Evolutionary conservation across 2,888 invertebrate species (phyloP), one percentile per base, ranked within the genome.

Genomic region (Oxytorus armatus): DNA sequence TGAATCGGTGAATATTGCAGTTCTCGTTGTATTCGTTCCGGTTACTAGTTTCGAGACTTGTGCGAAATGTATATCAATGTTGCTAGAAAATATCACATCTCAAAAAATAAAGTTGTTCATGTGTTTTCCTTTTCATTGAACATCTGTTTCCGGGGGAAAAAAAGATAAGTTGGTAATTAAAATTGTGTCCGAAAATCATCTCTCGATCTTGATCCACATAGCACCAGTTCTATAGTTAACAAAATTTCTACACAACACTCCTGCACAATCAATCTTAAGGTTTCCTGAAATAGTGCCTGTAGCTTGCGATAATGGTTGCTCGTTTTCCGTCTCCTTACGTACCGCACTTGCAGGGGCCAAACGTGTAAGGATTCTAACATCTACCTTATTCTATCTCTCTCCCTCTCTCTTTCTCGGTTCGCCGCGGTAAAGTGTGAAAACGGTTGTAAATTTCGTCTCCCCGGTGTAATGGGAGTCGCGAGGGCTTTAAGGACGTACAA

Each of bases 401-500:
- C n/a, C 44, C 63, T 53, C 65, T n/a, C 23, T 61, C 61, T 85
- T 82, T 78, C 74, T 74, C 80, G 83, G 83, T 78, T 82, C 85
- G 82, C 79, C 82, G 87, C 55, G 86, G 89, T 87, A 89, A 91
- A 86, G 90, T 88, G 90, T 89, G 91, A 90, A 91, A 91, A 91
- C 86, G 88, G 89, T 83, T 89, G 88, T 90, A 90, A 91, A 91
- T 90, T 91, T 87, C 66, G 86, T 81, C 82, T 85, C 83, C 83
- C 59, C 77, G 81, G 82, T 85, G 87, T 90, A 91, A 90, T 90
- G 90, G 90, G 85, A 89, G 87, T 86, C 84, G 85, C 69, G 65
- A 51, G 70, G 84, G 87, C 87, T 87, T 88, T 88, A 88, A 90
- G 88, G 89, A 89, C 88, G 88, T 85, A 87, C 88, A 89, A 87